Base-by-base conservation (phyloP, 2,113 vertebrate genomes). In the Otis tarda region DNA sequence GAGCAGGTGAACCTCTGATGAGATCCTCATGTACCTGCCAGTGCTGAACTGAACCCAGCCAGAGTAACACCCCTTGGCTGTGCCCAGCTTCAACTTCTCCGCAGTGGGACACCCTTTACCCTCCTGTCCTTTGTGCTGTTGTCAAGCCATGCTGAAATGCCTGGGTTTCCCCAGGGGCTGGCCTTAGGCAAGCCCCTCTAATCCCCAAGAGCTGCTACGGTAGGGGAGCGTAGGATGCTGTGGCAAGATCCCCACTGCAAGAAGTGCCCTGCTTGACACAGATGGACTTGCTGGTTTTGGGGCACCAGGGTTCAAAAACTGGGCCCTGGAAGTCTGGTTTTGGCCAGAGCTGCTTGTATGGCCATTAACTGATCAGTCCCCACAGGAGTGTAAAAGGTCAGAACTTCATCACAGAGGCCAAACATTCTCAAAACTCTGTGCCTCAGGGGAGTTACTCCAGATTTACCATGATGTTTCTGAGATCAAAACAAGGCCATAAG, bases 121-220 rank as follows among this genome's bases (percentile, higher is more conserved):
- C 10, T 63, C 23, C 13, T 50, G 37, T 45, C 53, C 30, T 63
- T 70, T 22, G 30, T 0, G 0, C 15, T 68, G 59, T 15, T 80
- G 33, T 43, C 59, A 77, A 39, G 17, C 33, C 1, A 2, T 25
- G 30, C 60, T 65, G 37, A 70, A 69, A 56, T 12, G 10, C 39
- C 6, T 35, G 57, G 10, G 5, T 61, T 57, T 85, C 31, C 67
- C 20, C 15, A 43, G 28, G 35, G 17, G 5, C 14, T 74, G 31
- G 25, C 30, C 88, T 91, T 68, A 71, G 49, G 41, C 45, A 61
- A 70, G 27, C 13, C 5, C 1, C 9, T 78, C 43, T 56, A 16
- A 9, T 39, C 64, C 28, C 9, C 1, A 28, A 12, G 35, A 24
- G 21, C 20, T 73, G 20, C 9, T 60, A 3, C 0, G 0, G 27